Evolutionary conservation across 2,113 vertebrate genomes (phyloP).

Genomic region (Epinephelus moara): DNA sequence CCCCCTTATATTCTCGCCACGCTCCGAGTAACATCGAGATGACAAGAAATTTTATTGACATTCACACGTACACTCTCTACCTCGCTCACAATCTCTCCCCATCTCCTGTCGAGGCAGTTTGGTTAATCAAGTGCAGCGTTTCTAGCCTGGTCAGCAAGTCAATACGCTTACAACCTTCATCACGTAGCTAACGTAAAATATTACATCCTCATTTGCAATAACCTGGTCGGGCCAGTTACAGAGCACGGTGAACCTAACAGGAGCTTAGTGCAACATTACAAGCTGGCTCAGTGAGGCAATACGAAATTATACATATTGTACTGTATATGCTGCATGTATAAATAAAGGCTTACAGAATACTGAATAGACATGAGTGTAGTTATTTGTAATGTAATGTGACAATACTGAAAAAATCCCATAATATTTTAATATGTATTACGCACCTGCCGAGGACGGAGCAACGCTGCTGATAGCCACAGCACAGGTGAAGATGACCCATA

Average conservation of each 20-base stretch:
- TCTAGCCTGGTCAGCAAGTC: constrained; percentile 74
- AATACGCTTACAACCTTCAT: constrained; percentile 70
- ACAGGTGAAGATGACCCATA: constrained; percentile 80
- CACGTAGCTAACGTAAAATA: constrained; percentile 67
- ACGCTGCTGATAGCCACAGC: constrained; percentile 78
- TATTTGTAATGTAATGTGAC: background rate
- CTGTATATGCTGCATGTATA: background rate
- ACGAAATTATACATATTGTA: background rate
- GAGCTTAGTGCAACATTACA: constrained; percentile 18
- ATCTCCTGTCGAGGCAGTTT: constrained; percentile 43
- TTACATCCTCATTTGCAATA: constrained; percentile 74
- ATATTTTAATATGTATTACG: background rate
- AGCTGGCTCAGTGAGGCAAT: constrained; percentile 27
- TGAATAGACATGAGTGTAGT: background rate
- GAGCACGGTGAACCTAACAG: constrained; percentile 32
- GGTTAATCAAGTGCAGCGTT: constrained; percentile 74
- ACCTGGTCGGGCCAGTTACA: constrained; percentile 50
- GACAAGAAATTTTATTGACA: constrained; percentile 78
- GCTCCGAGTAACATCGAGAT: constrained; percentile 70
- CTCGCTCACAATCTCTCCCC: constrained; percentile 28
- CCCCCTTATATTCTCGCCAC: constrained; percentile 54
- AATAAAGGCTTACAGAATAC: background rate
- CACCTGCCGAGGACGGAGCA: constrained; percentile 83
- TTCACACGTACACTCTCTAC: constrained; percentile 58
- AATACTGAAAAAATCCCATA: background rate